Evolutionary conservation across 2,797 vertebrate species (phyloP).

Genomic region (Hydrophis major): DNA sequence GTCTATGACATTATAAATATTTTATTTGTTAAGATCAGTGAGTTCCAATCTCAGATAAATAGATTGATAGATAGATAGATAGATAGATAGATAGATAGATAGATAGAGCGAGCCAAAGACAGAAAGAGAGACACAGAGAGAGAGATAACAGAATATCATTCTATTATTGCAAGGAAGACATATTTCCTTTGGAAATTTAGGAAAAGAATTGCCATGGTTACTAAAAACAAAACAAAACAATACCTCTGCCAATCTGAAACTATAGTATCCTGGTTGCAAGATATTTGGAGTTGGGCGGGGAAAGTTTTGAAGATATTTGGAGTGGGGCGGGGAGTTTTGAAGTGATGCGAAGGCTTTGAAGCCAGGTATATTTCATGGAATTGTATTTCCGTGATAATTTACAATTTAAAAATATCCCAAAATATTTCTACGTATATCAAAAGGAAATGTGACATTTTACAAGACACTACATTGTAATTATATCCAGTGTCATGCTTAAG

Average conservation of each 20-base stretch:
- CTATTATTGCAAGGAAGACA: neutral
- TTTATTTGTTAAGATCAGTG: neutral
- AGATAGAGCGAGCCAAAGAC: neutral
- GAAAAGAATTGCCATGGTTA: constrained; percentile 53
- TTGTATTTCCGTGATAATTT: neutral
- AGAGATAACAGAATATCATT: neutral
- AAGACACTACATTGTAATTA: neutral
- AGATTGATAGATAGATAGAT: too few species aligned
- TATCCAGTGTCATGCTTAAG: neutral
- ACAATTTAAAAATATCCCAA: neutral
- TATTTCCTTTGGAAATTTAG: neutral
- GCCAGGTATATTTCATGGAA: constrained; percentile 2
- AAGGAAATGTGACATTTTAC: neutral
- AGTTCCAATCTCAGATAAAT: neutral
- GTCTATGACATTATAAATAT: neutral
- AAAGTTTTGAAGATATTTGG: constrained; percentile 9
- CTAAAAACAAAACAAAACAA: constrained; percentile 10
- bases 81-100: neutral
- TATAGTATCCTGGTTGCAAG: constrained; percentile 21
- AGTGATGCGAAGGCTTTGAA: constrained; percentile 30
- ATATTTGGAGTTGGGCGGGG: neutral
- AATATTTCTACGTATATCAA: neutral
- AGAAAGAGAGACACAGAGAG: neutral
- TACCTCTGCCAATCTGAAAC: neutral
- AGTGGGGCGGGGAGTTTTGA: neutral